phyloP scores from a whole-genome alignment of 2,797 vertebrate genomes.

The Buphagus erythrorhynchus region DNA sequence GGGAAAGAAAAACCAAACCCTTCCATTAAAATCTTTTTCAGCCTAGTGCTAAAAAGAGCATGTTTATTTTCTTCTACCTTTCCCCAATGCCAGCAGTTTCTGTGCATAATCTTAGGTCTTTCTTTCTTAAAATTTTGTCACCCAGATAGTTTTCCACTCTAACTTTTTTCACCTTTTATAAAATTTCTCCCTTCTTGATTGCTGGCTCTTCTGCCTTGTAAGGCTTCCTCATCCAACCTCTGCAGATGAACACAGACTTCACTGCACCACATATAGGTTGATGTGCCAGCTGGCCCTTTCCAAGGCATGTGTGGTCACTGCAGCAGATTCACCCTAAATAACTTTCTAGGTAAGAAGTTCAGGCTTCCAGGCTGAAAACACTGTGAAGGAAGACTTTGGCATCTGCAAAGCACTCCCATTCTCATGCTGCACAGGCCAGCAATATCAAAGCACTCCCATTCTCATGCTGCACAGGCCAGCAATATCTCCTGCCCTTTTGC shows the following conservation, averaged over 20 bases:
- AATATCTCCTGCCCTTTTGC: background rate
- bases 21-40: background rate
- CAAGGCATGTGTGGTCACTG: fast-evolving
- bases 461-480: fast-evolving
- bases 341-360: background rate
- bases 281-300: background rate
- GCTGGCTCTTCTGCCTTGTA: background rate
- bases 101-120: background rate
- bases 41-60: background rate
- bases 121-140: background rate
- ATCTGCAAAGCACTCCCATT: fast-evolving
- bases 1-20: background rate
- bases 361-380: background rate
- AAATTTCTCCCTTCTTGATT: background rate
- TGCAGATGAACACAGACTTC: background rate
- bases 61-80: background rate
- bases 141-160: background rate
- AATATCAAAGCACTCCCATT: fast-evolving
- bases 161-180: background rate
- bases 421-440: fast-evolving
- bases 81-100: background rate
- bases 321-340: background rate
- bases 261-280: background rate
- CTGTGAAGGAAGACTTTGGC: background rate
- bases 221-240: background rate